Conservation (phyloP, 2,113 vertebrate genomes). For the Ariopsis seemanni region DNA sequence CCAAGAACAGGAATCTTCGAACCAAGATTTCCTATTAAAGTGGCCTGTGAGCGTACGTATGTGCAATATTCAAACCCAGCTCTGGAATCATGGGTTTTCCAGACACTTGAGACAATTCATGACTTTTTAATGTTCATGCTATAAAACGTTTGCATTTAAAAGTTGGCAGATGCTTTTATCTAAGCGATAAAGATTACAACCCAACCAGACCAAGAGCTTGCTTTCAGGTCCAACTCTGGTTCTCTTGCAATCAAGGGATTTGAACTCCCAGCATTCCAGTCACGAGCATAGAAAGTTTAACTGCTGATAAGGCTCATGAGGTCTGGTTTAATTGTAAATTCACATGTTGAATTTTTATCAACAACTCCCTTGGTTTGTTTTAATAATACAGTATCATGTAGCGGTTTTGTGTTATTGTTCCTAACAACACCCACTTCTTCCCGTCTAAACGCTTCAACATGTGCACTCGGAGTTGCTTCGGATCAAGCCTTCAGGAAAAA, state of each 20-base stretch:
- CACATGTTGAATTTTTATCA: neutral
- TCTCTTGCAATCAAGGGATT: neutral
- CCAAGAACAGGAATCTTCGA: too few relatives aligned
- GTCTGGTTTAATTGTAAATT: neutral
- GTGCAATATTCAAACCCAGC: neutral
- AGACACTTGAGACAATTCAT: neutral
- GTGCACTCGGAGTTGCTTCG: slow-evolving; percentile 62
- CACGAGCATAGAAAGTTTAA: neutral
- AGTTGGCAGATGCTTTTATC: neutral
- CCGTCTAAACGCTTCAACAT: slow-evolving; percentile 64
- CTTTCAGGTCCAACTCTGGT: neutral
- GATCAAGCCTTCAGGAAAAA: neutral
- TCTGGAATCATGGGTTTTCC: neutral
- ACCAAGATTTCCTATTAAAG: too few relatives aligned
- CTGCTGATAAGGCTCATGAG: neutral
- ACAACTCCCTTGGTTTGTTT: slow-evolving; percentile 30
- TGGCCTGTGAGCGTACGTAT: neutral
- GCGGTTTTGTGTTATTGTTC: slow-evolving; percentile 53
- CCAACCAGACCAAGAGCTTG: neutral
- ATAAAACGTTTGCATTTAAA: neutral
- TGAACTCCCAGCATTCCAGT: neutral
- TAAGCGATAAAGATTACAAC: neutral
- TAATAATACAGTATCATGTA: slow-evolving; percentile 59
- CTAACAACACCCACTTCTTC: slow-evolving; percentile 65
- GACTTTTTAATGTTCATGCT: neutral